These are phyloP conservation scores for Nycticryphes semicollaris DNA, from an alignment of 2,113 vertebrate species.

Conservation along the genomic window DNA sequence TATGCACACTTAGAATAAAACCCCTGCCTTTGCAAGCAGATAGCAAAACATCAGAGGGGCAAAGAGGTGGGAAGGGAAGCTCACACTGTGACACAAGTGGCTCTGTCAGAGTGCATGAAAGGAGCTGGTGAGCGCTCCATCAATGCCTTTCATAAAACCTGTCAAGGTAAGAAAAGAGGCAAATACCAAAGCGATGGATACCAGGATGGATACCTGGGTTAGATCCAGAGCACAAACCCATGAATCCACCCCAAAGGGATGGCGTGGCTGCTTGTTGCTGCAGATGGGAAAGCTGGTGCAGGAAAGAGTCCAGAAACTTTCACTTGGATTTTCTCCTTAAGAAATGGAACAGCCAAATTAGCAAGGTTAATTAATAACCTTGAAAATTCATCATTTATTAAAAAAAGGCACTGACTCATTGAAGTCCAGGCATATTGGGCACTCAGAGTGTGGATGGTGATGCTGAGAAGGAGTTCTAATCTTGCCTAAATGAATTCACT, in stretches of 20 bases:
- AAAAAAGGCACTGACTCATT: neutral
- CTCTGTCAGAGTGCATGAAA: neutral
- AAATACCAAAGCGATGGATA: neutral
- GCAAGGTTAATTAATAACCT: constrained; percentile 3
- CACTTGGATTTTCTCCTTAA: neutral
- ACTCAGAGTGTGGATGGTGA: neutral
- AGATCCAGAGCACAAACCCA: neutral
- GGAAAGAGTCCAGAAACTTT: neutral
- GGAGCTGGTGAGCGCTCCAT: neutral
- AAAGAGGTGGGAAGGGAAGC: constrained; percentile 5
- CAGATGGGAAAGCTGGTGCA: neutral
- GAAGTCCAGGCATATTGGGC: neutral
- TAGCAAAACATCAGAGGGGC: constrained; percentile 4
- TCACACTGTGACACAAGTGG: neutral
- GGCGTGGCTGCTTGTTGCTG: neutral
- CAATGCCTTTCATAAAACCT: neutral
- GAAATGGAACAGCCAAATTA: neutral
- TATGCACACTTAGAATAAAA: neutral
- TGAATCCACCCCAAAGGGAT: neutral
- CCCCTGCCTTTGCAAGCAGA: neutral
- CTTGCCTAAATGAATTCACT: accelerated
- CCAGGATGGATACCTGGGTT: accelerated
- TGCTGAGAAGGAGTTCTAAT: neutral
- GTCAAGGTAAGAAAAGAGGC: neutral
- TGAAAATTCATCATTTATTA: neutral